Evolutionary conservation across 1,140 invertebrate genomes (phyloP), one percentile per base, ranked within the genome.

Genomic region (Notospermus geniculatus): DNA sequence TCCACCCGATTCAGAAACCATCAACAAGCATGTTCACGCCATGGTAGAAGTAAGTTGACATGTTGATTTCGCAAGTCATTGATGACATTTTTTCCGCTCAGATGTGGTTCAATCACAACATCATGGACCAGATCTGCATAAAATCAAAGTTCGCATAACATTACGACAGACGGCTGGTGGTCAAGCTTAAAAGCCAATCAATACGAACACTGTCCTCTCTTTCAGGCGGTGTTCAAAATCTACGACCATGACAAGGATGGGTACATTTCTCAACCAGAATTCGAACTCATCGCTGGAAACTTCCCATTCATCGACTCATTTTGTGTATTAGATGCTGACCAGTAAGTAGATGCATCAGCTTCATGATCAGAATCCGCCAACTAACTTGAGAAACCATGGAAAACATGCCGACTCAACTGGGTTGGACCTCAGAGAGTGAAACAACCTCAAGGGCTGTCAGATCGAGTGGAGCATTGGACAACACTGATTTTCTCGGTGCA

Each of bases 291-390:
- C 58, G 80, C 80, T 60, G 81, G 80, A 58, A 86, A 86, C 71
- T 86, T 86, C 66, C 85, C 85, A 13, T 84, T 84, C 65, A 85
- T 86, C 62, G 85, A 86, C 69, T 80, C 84, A 17, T 86, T 86
- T 66, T 79, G 74, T 66, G 80, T 83, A 2, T 75, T 86, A 22
- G 85, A 86, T 76, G 79, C 81, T 53, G 83, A 86, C 72, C 73
- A 84, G 84, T 84, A 76, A 75, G 83, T 75, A 25, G 32, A 5
- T 27, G 5, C 19, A 5, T 52, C 46, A 27, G 9, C 19, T 52
- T 52, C 25, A 19, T n/a, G n/a, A n/a, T n/a, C n/a, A n/a, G n/a
- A n/a, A n/a, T n/a, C n/a, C n/a, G n/a, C n/a, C n/a, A n/a, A n/a
- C n/a, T n/a, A n/a, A n/a, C n/a, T n/a, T n/a, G n/a, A n/a, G n/a